These are phyloP conservation scores for Dinoponera quadriceps DNA, from an alignment of 1,140 invertebrate genomes.

Conservation along the genomic window DNA sequence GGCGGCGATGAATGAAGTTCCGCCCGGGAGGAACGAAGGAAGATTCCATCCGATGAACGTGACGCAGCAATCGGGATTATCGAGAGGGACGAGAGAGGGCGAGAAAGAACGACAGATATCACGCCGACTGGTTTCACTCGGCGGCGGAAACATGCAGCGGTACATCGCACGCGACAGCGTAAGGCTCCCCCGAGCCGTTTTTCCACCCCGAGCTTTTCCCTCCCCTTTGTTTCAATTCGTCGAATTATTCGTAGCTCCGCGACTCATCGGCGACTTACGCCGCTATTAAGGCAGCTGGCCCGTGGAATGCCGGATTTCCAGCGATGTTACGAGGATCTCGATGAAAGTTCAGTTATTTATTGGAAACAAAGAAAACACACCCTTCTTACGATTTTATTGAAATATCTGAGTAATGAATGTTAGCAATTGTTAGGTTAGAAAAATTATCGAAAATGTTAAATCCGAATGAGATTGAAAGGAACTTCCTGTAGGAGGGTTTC, in stretches of 20 bases:
- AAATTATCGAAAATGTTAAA: too few relatives aligned
- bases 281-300: conserved; percentile 33
- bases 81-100: neutral
- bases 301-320: neutral
- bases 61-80: conserved; percentile 42
- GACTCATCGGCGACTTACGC: conserved; percentile 5
- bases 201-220: too few relatives aligned
- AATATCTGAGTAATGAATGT: too few relatives aligned
- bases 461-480: too few relatives aligned
- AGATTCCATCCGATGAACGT: conserved; percentile 51
- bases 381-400: too few relatives aligned
- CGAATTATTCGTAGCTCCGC: conserved; percentile 18
- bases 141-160: conserved; percentile 6
- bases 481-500: too few relatives aligned
- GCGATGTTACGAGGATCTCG: neutral
- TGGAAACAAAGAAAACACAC: too few relatives aligned
- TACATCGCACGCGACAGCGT: neutral
- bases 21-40: conserved; percentile 32
- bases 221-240: conserved; percentile 17
- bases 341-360: too few relatives aligned
- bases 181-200: neutral
- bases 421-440: too few relatives aligned
- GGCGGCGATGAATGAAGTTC: conserved; percentile 61
- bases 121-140: conserved; percentile 30
- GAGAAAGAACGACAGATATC: conserved; percentile 4